Percentiles rank a stretch among this genome's conserved stretches.
Evolutionary conservation across 2,113 vertebrate species (phyloP).

Genomic region (Gila orcuttii): DNA sequence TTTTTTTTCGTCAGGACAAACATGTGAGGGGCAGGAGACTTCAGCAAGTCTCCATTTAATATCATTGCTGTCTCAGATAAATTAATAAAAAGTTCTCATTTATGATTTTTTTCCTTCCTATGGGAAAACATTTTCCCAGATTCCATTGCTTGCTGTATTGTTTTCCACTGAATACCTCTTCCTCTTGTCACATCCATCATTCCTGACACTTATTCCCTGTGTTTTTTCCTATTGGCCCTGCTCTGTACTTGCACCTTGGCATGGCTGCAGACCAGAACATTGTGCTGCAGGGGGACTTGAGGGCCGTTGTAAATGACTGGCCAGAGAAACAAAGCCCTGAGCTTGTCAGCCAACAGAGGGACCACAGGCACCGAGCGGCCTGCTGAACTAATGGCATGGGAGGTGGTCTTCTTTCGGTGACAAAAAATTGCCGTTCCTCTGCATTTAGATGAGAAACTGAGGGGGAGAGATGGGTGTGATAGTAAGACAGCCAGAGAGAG

Average conservation of each 20-base stretch:
- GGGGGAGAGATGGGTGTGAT: not conserved
- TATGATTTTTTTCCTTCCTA: not conserved
- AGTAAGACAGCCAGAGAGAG: not conserved
- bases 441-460: slow-evolving; percentile 23
- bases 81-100: not conserved
- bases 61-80: not conserved
- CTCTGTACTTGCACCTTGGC: slow-evolving; percentile 7
- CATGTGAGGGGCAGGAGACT: not conserved
- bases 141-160: slow-evolving; percentile 27
- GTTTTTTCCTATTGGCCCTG: slow-evolving; percentile 16
- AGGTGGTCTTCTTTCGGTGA: slow-evolving; percentile 32
- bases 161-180: slow-evolving; percentile 26
- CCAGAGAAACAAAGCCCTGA: not conserved
- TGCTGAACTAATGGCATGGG: slow-evolving; percentile 33
- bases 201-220: slow-evolving; percentile 25
- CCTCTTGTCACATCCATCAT: slow-evolving; percentile 34
- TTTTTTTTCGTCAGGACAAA: not conserved
- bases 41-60: not conserved
- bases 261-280: slow-evolving; percentile 22
- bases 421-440: slow-evolving; percentile 60
- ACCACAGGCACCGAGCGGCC: slow-evolving; percentile 14
- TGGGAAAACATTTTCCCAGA: not conserved
- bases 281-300: not conserved
- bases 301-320: slow-evolving; percentile 12
- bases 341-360: slow-evolving; percentile 19